Conservation (phyloP, 2,797 vertebrate species). For the Poecilia gillii region DNA sequence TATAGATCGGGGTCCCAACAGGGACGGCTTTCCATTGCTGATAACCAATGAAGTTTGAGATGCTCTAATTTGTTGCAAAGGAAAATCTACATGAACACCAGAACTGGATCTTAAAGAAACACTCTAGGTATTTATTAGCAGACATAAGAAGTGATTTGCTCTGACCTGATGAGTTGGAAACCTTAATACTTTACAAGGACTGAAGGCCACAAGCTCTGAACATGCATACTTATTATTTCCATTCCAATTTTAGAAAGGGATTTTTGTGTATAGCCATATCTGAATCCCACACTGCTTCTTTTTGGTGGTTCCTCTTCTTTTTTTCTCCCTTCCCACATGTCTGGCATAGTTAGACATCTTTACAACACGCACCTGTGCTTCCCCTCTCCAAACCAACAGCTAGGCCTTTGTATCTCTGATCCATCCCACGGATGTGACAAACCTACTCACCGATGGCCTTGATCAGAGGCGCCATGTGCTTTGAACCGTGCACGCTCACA, state of each 20-base stretch:
- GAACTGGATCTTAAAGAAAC: not conserved
- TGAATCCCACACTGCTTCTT: not conserved
- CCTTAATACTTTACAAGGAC: not conserved
- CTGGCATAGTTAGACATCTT: slow-evolving; percentile 20
- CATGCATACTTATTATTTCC: not conserved
- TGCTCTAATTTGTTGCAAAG: not conserved
- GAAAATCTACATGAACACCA: not conserved
- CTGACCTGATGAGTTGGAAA: not conserved
- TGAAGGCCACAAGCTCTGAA: not conserved
- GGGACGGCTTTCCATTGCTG: not conserved
- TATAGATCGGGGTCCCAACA: not conserved
- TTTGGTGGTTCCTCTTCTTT: slow-evolving; percentile 8
- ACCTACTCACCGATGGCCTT: slow-evolving; percentile 55
- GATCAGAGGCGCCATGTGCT: slow-evolving; percentile 67
- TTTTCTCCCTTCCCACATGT: not conserved
- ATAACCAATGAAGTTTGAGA: not conserved
- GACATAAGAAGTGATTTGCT: not conserved
- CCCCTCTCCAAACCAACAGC: slow-evolving; percentile 30
- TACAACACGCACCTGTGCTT: slow-evolving; percentile 70
- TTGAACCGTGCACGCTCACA: slow-evolving; percentile 55
- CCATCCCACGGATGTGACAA: slow-evolving; percentile 40
- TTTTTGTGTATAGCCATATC: not conserved
- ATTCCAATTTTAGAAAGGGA: not conserved
- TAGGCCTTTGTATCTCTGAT: slow-evolving; percentile 22
- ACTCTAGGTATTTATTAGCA: not conserved